phyloP scores from a whole-genome alignment of 2,888 invertebrate species.

The Uloborus plumipes region DNA sequence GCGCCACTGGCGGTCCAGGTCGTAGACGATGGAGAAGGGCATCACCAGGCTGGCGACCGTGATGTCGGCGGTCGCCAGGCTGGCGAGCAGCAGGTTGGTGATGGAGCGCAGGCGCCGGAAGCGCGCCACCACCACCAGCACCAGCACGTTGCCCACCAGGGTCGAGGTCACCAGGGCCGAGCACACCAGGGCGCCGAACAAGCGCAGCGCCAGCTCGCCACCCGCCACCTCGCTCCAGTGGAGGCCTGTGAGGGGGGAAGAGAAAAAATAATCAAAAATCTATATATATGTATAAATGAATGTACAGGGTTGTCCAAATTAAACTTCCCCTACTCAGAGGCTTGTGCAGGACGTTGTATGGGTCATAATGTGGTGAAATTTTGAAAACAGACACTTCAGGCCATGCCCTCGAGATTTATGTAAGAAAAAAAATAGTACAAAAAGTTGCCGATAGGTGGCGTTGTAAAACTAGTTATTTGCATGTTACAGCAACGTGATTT shows the following conservation, averaged over 20 bases:
- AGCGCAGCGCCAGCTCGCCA: slow-evolving; percentile 53
- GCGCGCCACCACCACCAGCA: slow-evolving; percentile 69
- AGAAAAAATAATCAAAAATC: too few relatives aligned
- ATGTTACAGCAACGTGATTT: too few relatives aligned
- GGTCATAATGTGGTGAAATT: too few relatives aligned
- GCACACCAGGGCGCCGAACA: slow-evolving; percentile 66
- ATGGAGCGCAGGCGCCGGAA: slow-evolving; percentile 69
- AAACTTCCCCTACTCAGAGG: too few relatives aligned
- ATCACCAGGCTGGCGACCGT: slow-evolving; percentile 70
- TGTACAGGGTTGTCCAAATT: too few relatives aligned
- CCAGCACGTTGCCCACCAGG: slow-evolving; percentile 69
- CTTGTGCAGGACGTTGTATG: too few relatives aligned
- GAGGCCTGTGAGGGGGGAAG: slow-evolving; percentile 24
- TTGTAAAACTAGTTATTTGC: too few relatives aligned
- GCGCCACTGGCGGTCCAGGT: slow-evolving; percentile 72
- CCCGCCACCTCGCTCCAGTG: slow-evolving; percentile 47
- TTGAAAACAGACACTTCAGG: too few relatives aligned
- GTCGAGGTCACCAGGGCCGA: slow-evolving; percentile 68
- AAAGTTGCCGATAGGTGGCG: too few relatives aligned
- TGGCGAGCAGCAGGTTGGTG: slow-evolving; percentile 70
- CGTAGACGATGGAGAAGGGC: slow-evolving; percentile 70
- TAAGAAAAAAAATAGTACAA: too few relatives aligned
- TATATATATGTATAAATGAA: too few relatives aligned
- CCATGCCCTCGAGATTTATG: too few relatives aligned
- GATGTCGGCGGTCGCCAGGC: slow-evolving; percentile 70